Percentiles rank a stretch among this genome's conserved stretches.
These are phyloP conservation scores for Embidobia sp. DNA, from an alignment of 2,888 invertebrate species.

Conservation along the genomic window DNA sequence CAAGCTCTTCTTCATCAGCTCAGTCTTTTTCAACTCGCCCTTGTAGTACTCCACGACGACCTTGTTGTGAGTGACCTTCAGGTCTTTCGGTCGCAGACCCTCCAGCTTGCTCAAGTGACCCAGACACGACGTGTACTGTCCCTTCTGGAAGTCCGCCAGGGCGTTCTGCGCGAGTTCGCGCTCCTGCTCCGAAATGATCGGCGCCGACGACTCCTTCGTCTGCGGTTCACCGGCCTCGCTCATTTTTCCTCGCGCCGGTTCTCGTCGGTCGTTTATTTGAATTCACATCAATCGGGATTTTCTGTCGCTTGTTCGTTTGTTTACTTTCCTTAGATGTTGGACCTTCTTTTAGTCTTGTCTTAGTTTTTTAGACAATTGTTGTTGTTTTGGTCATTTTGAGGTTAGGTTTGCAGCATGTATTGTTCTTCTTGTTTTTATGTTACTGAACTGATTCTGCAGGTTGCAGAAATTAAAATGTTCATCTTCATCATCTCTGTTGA, in stretches of 20 bases:
- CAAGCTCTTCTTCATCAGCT: constrained; percentile 87
- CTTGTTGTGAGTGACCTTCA: constrained; percentile 91
- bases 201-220: constrained; percentile 34
- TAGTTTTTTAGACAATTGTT: too few relatives aligned
- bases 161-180: constrained; percentile 85
- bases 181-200: constrained; percentile 82
- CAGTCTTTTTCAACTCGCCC: constrained; percentile 87
- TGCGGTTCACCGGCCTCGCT: constrained; percentile 42
- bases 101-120: constrained; percentile 86
- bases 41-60: constrained; percentile 91
- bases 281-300: too few relatives aligned
- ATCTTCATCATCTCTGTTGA: too few relatives aligned
- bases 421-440: too few relatives aligned
- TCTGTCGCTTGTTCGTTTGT: too few relatives aligned
- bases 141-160: constrained; percentile 85
- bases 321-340: too few relatives aligned
- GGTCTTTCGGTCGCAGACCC: constrained; percentile 85
- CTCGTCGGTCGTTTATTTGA: too few relatives aligned
- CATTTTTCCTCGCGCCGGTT: too few relatives aligned
- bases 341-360: background rate
- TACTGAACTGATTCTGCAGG: too few relatives aligned
- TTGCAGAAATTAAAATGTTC: too few relatives aligned
- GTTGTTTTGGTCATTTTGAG: background rate
- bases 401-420: too few relatives aligned
- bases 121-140: constrained; percentile 85